Evolutionary conservation across 2,113 vertebrate species (phyloP), one percentile per base, ranked within the genome.

Genomic region (Datnioides undecimradiatus): DNA sequence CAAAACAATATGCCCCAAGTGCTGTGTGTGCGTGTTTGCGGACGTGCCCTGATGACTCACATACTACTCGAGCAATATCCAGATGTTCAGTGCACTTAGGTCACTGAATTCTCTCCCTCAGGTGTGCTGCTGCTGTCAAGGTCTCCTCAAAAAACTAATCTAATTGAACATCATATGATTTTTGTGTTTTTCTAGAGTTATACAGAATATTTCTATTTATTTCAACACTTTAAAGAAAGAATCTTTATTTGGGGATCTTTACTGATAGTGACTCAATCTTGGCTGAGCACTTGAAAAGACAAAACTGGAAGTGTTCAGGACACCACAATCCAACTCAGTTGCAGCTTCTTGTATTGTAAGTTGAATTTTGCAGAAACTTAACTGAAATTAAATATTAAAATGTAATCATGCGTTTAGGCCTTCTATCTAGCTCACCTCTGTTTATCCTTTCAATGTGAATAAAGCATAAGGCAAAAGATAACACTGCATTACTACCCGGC

Each of bases 1-100:
- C 76, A 72, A 83, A 87, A 82, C 83, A 84, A 79, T 38, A 52
- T 54, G 73, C 70, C 41, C 29, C n/a, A n/a, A n/a, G n/a, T n/a
- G n/a, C n/a, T 60, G 55, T 43, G 51, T 51, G 25, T 58, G 49
- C 48, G 36, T 27, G 52, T 60, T 63, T 77, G 65, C 12, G 54
- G 38, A 64, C 63, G 63, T 59, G 62, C 21, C 66, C 74, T 49
- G 52, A 73, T 86, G 76, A 89, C 76, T 85, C 79, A 81, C 58
- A 45, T 27, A 59, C 55, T 40, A 40, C 58, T 11, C 52, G 27
- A 62, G 63, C 33, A 41, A 19, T 21, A 68, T 60, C 46, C 86
- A 88, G 88, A 84, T 90, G 79, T 84, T 87, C 36, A 68, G n/a
- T 3, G 29, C 31, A 46, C 25, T 29, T 27, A 73, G 10, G 36